These are phyloP conservation scores for Eugnorisma glareosa DNA, from an alignment of 2,888 invertebrate species.

Conservation along the genomic window DNA sequence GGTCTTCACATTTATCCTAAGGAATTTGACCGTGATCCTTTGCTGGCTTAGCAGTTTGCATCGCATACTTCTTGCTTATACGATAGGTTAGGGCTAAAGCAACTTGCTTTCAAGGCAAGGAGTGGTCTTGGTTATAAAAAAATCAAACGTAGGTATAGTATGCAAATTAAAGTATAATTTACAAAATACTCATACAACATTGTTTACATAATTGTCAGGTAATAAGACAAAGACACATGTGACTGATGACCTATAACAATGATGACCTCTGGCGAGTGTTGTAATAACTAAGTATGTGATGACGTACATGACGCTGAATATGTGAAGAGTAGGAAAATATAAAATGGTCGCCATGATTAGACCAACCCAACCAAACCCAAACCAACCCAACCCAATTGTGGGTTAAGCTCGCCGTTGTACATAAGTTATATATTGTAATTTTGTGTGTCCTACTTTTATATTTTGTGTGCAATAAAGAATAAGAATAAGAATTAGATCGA, in stretches of 20 bases:
- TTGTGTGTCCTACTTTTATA: too few relatives aligned
- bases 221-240: slow-evolving; percentile 21
- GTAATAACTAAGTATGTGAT: slow-evolving; percentile 9
- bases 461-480: too few relatives aligned
- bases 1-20: neutral
- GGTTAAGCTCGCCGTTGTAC: too few relatives aligned
- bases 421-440: too few relatives aligned
- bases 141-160: neutral
- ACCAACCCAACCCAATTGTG: too few relatives aligned
- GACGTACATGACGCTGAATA: neutral
- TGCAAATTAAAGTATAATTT: slow-evolving; percentile 15
- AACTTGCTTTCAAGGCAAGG: neutral
- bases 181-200: slow-evolving; percentile 15
- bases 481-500: too few relatives aligned
- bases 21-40: neutral
- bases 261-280: slow-evolving; percentile 42
- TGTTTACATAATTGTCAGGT: slow-evolving; percentile 35
- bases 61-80: neutral
- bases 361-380: too few relatives aligned
- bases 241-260: slow-evolving; percentile 30
- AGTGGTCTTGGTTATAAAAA: neutral
- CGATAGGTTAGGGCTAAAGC: neutral
- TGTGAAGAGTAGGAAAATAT: neutral
- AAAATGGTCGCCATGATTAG: too few relatives aligned
- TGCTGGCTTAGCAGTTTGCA: neutral